Evolutionary conservation across 30 jellyfish, hydroid and myxozoan species (phyloP), one percentile per base, ranked within the genome.

Genomic region (Pelagia noctiluca): DNA sequence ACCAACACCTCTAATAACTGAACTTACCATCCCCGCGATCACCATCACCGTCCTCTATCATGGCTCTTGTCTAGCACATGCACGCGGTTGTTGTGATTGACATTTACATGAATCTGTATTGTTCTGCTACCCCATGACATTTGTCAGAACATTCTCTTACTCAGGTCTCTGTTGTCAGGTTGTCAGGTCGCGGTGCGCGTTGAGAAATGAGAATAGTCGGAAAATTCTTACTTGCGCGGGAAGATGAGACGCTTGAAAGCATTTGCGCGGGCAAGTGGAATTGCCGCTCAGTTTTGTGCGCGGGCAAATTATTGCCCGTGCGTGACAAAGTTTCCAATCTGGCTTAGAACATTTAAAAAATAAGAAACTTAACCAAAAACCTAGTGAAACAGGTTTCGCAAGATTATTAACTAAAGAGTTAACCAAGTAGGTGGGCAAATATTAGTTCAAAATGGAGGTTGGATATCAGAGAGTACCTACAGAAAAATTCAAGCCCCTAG

Each of bases 291-390:
- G 57, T 16, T 16, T 5, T 5, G 57, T 42, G 57, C 57, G 57
- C 57, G 57, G 57, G 57, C 57, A 42, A 42, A 16, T 42, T 42
- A 42, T 42, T 42, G 57, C 57, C 12, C 57, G 57, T 42, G 57
- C 57, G 16, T 16, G 16, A 42, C 57, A 42, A 42, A 42, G 57
- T 5, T 42, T 42, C 57, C 57, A 42, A 16, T 42, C 57, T 42
- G 57, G 57, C n/a, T n/a, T n/a, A n/a, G n/a, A n/a, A n/a, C n/a
- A n/a, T n/a, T n/a, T n/a, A n/a, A n/a, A n/a, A n/a, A n/a, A n/a
- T n/a, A n/a, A n/a, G n/a, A n/a, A n/a, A n/a, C n/a, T n/a, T n/a
- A n/a, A n/a, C n/a, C n/a, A n/a, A n/a, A n/a, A n/a, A n/a, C n/a
- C n/a, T n/a, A n/a, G n/a, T n/a, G n/a, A n/a, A n/a, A n/a, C n/a